Evolutionary conservation across 2,888 invertebrate genomes (phyloP).

Genomic region (Rhingia rostrata): DNA sequence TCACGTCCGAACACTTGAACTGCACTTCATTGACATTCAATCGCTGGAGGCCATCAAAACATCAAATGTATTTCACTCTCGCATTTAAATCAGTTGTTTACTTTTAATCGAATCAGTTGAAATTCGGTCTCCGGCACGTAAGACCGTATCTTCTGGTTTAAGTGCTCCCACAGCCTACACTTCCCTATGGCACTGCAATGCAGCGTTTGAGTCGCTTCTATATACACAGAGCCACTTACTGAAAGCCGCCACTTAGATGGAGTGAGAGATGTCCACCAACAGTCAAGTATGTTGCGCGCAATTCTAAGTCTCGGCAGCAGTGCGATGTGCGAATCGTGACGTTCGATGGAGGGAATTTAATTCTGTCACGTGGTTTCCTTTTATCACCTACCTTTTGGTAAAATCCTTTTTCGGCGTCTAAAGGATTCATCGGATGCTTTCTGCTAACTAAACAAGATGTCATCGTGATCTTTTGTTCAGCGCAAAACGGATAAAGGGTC

Average conservation of each 20-base stretch:
- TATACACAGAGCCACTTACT: background rate
- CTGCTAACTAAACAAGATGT: constrained; percentile 70
- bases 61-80: constrained; percentile 72
- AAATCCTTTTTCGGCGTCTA: constrained; percentile 61
- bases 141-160: constrained; percentile 57
- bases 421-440: constrained; percentile 63
- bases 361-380: constrained; percentile 73
- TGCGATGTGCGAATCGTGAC: constrained; percentile 60
- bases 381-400: constrained; percentile 69
- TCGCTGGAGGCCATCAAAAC: constrained; percentile 73
- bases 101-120: constrained; percentile 73
- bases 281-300: background rate
- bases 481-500: constrained; percentile 10
- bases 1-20: constrained; percentile 73
- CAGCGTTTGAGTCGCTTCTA: constrained; percentile 26
- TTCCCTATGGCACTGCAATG: constrained; percentile 38
- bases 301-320: constrained; percentile 21
- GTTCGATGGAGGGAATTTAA: constrained; percentile 68
- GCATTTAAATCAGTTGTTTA: constrained; percentile 75
- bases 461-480: constrained; percentile 64
- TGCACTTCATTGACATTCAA: constrained; percentile 74
- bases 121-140: constrained; percentile 71
- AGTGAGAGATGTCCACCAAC: constrained; percentile 29
- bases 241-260: background rate
- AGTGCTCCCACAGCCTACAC: constrained; percentile 39